phyloP scores from a whole-genome alignment of 2,113 vertebrate species.

The Corythoichthys haematopterus region DNA sequence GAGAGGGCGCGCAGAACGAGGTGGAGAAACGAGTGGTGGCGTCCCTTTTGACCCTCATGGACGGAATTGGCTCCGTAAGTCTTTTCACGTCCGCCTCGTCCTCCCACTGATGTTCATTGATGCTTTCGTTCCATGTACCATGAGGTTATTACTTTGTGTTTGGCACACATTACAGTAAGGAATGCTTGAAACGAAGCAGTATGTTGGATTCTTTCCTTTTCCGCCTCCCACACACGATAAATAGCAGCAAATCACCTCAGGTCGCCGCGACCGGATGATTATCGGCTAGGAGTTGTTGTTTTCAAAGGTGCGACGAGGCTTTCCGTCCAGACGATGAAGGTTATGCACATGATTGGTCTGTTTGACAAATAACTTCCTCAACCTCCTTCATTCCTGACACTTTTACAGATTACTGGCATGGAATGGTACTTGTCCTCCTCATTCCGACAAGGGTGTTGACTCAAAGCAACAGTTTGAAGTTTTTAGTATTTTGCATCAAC shows the following conservation, averaged over 20 bases:
- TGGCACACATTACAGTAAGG: neutral
- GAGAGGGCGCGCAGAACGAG: conserved; percentile 92
- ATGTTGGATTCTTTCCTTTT: neutral
- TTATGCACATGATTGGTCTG: neutral
- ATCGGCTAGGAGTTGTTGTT: conserved; percentile 3
- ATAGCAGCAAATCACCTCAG: neutral
- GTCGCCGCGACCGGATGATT: neutral
- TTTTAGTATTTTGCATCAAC: too few species aligned
- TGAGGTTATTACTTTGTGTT: neutral
- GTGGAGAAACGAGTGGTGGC: conserved; percentile 93
- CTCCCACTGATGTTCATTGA: neutral
- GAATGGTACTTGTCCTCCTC: neutral
- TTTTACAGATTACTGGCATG: neutral
- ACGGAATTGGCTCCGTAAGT: conserved; percentile 89
- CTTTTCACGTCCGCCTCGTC: neutral
- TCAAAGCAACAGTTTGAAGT: neutral
- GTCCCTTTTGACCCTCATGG: conserved; percentile 92
- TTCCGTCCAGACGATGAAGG: conserved; percentile 1
- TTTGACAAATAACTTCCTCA: conserved; percentile 4
- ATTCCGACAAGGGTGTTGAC: neutral
- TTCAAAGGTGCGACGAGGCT: neutral
- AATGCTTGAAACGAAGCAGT: neutral
- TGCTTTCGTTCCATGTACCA: neutral
- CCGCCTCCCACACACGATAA: neutral
- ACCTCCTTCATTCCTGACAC: neutral